Conservation (phyloP, 2,888 invertebrate species). For the Tetragonisca angustula region DNA sequence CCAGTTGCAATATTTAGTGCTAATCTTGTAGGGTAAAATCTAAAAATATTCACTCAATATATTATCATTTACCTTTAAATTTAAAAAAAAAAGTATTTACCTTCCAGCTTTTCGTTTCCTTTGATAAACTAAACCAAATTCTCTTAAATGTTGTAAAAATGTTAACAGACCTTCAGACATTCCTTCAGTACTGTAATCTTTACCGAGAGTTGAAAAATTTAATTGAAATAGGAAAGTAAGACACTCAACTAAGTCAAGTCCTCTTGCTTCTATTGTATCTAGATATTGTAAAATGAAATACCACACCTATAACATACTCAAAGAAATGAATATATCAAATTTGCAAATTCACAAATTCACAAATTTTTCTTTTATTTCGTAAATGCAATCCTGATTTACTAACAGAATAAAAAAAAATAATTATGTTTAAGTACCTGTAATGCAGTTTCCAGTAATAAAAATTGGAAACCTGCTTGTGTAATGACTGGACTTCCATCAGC, state of each 20-base stretch:
- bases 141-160: slow-evolving; percentile 97
- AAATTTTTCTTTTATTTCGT: neutral
- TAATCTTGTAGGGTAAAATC: slow-evolving; percentile 97
- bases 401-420: neutral
- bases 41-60: slow-evolving; percentile 57
- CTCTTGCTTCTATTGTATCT: slow-evolving; percentile 95
- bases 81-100: slow-evolving; percentile 82
- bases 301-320: slow-evolving; percentile 88
- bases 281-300: slow-evolving; percentile 98
- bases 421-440: slow-evolving; percentile 90
- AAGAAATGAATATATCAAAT: slow-evolving; percentile 12
- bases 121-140: slow-evolving; percentile 98
- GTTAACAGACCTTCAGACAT: slow-evolving; percentile 94
- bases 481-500: slow-evolving; percentile 94
- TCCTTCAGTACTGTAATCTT: slow-evolving; percentile 98
- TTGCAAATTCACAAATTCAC: neutral
- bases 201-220: slow-evolving; percentile 96
- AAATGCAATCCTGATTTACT: neutral
- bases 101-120: slow-evolving; percentile 88
- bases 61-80: slow-evolving; percentile 18
- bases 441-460: slow-evolving; percentile 95
- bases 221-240: slow-evolving; percentile 98
- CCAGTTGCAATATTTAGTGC: slow-evolving; percentile 93
- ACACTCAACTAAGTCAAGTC: slow-evolving; percentile 95
- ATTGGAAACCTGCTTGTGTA: slow-evolving; percentile 98